These are phyloP conservation scores for Zosterops hypoxanthus DNA, from an alignment of 2,113 vertebrate genomes.

Conservation along the genomic window DNA sequence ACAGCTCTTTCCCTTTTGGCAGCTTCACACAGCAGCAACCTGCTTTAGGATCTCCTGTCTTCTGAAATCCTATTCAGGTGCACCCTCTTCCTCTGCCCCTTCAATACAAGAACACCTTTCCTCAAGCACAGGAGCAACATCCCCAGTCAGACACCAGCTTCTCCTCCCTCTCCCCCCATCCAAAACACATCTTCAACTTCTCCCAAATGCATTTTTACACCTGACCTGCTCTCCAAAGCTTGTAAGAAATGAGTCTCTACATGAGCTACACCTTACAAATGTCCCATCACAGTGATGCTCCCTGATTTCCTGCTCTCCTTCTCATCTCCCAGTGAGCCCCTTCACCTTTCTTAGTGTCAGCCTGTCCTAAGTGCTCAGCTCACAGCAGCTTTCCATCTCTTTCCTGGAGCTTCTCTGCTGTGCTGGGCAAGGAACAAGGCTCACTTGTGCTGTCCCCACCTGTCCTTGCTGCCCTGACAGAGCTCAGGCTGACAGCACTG, in stretches of 20 bases:
- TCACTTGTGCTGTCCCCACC: background rate
- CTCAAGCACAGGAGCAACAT: background rate
- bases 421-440: background rate
- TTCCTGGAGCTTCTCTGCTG: background rate
- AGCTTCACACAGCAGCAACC: background rate
- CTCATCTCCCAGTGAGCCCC: background rate
- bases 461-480: background rate
- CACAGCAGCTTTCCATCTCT: background rate
- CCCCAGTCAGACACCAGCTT: background rate
- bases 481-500: background rate
- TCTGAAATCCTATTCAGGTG: background rate
- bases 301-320: background rate
- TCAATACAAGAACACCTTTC: background rate
- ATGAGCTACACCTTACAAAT: background rate
- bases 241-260: background rate
- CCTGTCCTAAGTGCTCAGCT: background rate
- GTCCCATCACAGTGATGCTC: no score
- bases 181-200: background rate
- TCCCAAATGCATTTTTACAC: background rate
- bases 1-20: background rate
- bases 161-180: background rate
- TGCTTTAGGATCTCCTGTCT: fast-evolving
- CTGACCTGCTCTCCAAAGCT: background rate
- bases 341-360: background rate
- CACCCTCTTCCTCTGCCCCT: background rate